Evolutionary conservation across 2,888 invertebrate species (phyloP), one percentile per base, ranked within the genome.

Genomic region (Colostygia pectinataria): DNA sequence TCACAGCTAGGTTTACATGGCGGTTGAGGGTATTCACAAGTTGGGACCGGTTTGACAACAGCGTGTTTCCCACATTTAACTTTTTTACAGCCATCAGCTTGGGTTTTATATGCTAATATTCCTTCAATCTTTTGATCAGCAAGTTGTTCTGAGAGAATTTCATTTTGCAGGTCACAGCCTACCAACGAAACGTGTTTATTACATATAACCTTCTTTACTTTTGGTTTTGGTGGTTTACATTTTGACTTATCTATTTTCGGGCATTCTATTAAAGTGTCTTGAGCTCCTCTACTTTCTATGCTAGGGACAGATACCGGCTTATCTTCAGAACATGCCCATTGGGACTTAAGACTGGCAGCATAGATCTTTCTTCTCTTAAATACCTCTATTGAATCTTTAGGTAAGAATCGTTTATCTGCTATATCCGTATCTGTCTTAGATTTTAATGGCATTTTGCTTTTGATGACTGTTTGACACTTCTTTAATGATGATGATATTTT

Each of bases 351-450:
- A 32, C 72, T 76, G 0, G 43, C 15, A 1, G 81, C 77, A 31
- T 85, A 83, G 8, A 77, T 41, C 55, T 72, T 77, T 49, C 87
- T 69, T 36, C 59, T 76, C 37, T 66, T 85, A 13, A 66, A 76
- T 1, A 87, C 87, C 69, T 80, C 82, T 0, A 83, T 44, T 1
- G 88, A 87, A 64, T 88, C 87, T 63, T 87, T 87, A 0, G 86
- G 84, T 1, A 63, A 28, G 0, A 74, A 12, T 32, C 83, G 68
- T 41, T 48, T 71, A 3, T 31, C 55, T n/a, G 25, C n/a, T 0
- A 45, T 14, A 8, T 47, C 49, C 18, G 58, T 36, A 39, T 63
- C 59, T n/a, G 52, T 32, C 27, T 58, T 53, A 1, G 41, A 33
- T 32, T 63, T 68, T 4, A 55, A 53, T 7, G 29, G 51, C 12